phyloP scores from a whole-genome alignment of 2,113 vertebrate genomes.

The Tauraco erythrolophus region DNA sequence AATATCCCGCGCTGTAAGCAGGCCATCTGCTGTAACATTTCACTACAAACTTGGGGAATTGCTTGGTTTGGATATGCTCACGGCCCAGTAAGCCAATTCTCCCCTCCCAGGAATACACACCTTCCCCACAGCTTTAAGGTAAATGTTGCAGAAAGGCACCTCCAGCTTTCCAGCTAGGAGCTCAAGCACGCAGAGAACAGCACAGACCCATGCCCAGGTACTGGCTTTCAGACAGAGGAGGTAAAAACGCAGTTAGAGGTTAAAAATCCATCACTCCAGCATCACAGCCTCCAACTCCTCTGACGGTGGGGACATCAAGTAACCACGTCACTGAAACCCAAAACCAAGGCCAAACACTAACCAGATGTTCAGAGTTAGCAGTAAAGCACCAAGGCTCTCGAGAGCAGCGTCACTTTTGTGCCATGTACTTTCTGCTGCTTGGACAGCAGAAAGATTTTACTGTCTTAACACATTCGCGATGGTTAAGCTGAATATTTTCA shows the following conservation, averaged over 20 bases:
- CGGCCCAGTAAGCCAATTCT: background rate
- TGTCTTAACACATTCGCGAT: background rate
- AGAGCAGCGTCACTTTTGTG: background rate
- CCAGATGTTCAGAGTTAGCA: background rate
- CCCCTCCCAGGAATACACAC: background rate
- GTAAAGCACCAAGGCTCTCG: rapidly evolving
- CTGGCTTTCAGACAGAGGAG: background rate
- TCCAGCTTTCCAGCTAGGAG: background rate
- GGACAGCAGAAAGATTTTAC: background rate
- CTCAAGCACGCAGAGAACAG: background rate
- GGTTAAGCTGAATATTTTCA: background rate
- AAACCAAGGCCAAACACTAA: background rate
- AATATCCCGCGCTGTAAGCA: slow-evolving; percentile 32
- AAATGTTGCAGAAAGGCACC: background rate
- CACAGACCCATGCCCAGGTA: background rate
- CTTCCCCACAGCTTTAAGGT: background rate
- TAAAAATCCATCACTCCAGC: background rate
- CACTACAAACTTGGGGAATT: slow-evolving; percentile 27
- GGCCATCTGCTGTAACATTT: slow-evolving; percentile 53
- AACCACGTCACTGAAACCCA: background rate
- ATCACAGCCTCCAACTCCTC: background rate
- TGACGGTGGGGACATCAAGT: background rate
- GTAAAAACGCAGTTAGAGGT: background rate
- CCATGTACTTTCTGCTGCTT: background rate
- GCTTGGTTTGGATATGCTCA: background rate